These are phyloP conservation scores for Muricea muricata DNA, from an alignment of 92 coral and sea anemone genomes.

Conservation along the genomic window DNA sequence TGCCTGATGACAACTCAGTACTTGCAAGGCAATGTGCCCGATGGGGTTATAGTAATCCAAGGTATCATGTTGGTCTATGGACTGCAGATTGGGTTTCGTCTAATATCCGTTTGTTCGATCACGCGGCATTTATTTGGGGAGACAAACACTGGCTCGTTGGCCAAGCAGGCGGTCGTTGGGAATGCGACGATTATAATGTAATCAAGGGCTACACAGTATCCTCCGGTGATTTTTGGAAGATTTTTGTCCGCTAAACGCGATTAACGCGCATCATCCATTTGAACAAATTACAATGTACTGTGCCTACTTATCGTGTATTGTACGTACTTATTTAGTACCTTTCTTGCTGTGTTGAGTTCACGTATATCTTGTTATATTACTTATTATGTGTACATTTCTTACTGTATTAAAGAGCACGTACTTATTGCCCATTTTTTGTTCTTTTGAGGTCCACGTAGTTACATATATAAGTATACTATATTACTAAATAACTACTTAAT, in stretches of 20 bases:
- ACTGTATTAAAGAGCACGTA: too few species aligned
- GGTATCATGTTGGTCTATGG: slow-evolving; percentile 69
- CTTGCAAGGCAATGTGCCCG: slow-evolving; percentile 69
- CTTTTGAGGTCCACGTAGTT: too few species aligned
- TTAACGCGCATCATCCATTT: too few species aligned
- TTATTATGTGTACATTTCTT: too few species aligned
- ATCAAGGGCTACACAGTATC: not conserved
- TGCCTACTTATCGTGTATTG: too few species aligned
- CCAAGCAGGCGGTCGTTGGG: slow-evolving; percentile 2
- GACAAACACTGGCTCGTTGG: slow-evolving; percentile 36
- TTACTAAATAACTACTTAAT: too few species aligned
- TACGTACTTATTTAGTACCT: too few species aligned
- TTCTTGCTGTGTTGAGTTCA: too few species aligned
- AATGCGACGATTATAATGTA: not conserved
- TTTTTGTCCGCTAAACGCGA: not conserved
- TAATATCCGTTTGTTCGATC: slow-evolving; percentile 25
- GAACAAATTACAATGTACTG: too few species aligned
- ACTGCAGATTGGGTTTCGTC: not conserved
- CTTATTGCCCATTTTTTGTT: too few species aligned
- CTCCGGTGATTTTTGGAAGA: not conserved
- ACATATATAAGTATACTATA: too few species aligned
- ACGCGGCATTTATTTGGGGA: not conserved
- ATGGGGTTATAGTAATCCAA: slow-evolving; percentile 70
- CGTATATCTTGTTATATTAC: too few species aligned
- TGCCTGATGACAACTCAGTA: slow-evolving; percentile 75